phyloP scores from a whole-genome alignment of 2,888 invertebrate genomes.

The Lithophane leautieri region DNA sequence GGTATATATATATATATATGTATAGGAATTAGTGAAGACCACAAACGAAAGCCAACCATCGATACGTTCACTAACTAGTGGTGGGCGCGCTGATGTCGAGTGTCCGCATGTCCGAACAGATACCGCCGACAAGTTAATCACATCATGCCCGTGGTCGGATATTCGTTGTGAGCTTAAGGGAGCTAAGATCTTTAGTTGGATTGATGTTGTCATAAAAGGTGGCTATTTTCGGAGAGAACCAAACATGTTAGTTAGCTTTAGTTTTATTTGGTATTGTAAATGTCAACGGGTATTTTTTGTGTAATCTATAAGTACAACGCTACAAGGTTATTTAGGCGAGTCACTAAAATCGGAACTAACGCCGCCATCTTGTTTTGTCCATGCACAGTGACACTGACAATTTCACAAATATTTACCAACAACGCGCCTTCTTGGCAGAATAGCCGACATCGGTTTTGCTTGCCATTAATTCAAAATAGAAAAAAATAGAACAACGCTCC shows the following conservation, averaged over 20 bases:
- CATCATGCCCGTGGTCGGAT: slow-evolving; percentile 12
- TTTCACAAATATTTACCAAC: neutral
- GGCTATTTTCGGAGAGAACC: neutral
- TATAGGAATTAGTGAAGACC: slow-evolving; percentile 20
- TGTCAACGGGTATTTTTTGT: neutral
- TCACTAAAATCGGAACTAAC: too few relatives aligned
- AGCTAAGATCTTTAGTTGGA: slow-evolving; percentile 3
- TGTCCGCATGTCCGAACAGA: slow-evolving; percentile 14
- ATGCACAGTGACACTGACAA: neutral
- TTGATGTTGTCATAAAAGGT: slow-evolving; percentile 1
- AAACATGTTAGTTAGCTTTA: neutral
- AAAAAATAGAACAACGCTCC: neutral
- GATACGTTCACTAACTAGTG: slow-evolving; percentile 42
- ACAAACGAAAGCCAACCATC: slow-evolving; percentile 14
- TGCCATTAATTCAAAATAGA: too few relatives aligned
- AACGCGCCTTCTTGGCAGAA: neutral
- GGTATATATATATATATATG: too few relatives aligned
- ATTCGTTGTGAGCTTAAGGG: slow-evolving; percentile 5
- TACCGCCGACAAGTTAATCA: slow-evolving; percentile 29
- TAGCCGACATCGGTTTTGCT: too few relatives aligned
- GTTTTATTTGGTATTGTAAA: neutral
- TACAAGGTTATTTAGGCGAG: neutral
- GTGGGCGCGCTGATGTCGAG: slow-evolving; percentile 25
- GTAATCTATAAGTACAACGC: neutral
- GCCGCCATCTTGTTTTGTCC: neutral